phyloP scores from a whole-genome alignment of 2,888 invertebrate genomes.

The Serripes groenlandicus region DNA sequence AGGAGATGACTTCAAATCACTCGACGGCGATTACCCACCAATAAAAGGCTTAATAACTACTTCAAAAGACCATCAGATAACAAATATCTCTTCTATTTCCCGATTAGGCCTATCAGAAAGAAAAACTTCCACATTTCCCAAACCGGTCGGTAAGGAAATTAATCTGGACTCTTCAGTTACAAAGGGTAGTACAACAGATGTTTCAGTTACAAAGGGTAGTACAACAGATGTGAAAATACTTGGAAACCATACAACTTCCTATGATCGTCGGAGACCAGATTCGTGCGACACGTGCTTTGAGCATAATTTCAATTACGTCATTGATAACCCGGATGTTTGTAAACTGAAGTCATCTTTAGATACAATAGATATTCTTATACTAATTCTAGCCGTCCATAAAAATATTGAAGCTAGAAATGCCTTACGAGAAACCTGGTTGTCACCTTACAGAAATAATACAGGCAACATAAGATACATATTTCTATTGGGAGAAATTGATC shows the following conservation, averaged over 20 bases:
- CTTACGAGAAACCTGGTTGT: constrained; percentile 64
- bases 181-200: no score
- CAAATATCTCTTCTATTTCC: neutral
- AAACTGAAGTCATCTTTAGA: neutral
- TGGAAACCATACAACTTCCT: neutral
- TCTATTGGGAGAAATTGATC: constrained; percentile 46
- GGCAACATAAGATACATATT: constrained; percentile 62
- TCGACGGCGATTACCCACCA: neutral
- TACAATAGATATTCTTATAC: constrained; percentile 53
- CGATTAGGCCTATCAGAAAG: no score
- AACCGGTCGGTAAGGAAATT: neutral
- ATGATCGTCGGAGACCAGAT: constrained; percentile 23
- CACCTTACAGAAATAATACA: constrained; percentile 53
- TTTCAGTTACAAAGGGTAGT: no score
- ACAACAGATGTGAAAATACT: neutral
- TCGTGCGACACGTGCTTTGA: constrained; percentile 59
- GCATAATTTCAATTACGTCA: constrained; percentile 64
- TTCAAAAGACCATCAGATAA: neutral
- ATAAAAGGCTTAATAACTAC: no score
- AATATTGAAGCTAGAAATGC: constrained; percentile 50
- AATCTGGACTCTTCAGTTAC: no score
- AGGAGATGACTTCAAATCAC: neutral
- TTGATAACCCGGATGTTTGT: constrained; percentile 63
- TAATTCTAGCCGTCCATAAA: constrained; percentile 55
- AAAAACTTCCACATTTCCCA: neutral